Percentiles rank a stretch among this genome's conserved stretches.
These are phyloP conservation scores for Harmothoe impar DNA, from an alignment of 2,888 invertebrate genomes.

Conservation along the genomic window DNA sequence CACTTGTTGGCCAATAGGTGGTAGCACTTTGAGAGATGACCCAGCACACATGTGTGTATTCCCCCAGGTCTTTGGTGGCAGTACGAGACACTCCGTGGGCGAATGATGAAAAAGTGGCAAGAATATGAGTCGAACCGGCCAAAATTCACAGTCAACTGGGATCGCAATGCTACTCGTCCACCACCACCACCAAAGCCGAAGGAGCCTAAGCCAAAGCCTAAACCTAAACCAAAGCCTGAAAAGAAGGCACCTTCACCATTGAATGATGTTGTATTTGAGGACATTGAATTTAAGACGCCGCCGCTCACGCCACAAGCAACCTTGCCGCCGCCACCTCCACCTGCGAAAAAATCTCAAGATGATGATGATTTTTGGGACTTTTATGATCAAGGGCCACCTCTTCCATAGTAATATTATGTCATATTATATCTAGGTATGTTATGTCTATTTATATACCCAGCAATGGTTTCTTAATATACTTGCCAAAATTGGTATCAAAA, in stretches of 20 bases:
- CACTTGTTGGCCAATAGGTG: not conserved
- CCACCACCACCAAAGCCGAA: conserved; percentile 53
- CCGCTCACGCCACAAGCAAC: conserved; percentile 56
- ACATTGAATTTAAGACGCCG: conserved; percentile 64
- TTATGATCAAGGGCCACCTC: conserved; percentile 60
- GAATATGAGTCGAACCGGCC: conserved; percentile 46
- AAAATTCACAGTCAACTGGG: conserved; percentile 62
- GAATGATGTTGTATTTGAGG: conserved; percentile 63
- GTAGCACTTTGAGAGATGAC: conserved; percentile 25
- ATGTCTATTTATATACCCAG: too few relatives aligned
- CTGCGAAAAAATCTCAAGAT: not conserved
- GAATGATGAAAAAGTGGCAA: conserved; percentile 57
- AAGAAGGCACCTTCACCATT: not conserved
- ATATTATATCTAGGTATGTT: too few relatives aligned
- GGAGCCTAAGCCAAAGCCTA: conserved; percentile 50
- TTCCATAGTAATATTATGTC: conserved; percentile 32
- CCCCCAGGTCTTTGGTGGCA: conserved; percentile 62
- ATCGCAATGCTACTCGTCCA: conserved; percentile 61
- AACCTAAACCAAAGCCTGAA: conserved; percentile 38
- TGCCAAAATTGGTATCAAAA: too few relatives aligned
- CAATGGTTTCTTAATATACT: too few relatives aligned
- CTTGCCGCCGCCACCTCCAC: conserved; percentile 32
- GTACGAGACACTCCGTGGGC: not conserved
- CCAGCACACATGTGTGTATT: conserved; percentile 51
- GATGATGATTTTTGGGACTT: conserved; percentile 65